Evolutionary conservation across 2,113 vertebrate species (phyloP).

Genomic region (Sminthopsis crassicaudata): DNA sequence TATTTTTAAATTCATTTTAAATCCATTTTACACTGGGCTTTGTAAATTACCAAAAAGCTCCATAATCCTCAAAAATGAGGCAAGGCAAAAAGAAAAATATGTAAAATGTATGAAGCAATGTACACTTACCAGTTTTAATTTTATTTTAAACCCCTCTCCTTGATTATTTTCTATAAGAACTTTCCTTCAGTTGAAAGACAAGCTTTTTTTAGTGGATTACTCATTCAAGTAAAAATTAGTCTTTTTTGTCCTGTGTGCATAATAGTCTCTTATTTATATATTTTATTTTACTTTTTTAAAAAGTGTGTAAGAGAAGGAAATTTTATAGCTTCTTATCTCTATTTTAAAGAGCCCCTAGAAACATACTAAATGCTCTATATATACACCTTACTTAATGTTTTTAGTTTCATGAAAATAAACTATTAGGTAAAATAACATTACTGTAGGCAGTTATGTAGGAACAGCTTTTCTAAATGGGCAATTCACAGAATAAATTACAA

Average conservation of each 20-base stretch:
- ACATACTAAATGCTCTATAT: neutral
- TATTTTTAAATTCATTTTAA: neutral
- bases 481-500: neutral
- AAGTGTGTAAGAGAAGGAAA: constrained; percentile 17
- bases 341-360: constrained; percentile 8
- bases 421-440: neutral
- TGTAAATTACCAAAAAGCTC: neutral
- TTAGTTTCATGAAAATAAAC: neutral
- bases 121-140: constrained; percentile 42
- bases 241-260: constrained; percentile 42
- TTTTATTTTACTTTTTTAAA: constrained; percentile 36
- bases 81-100: neutral
- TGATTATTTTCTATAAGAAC: constrained; percentile 40
- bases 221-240: constrained; percentile 37
- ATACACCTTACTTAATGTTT: neutral
- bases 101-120: constrained; percentile 39
- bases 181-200: constrained; percentile 50
- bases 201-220: constrained; percentile 24
- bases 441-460: neutral
- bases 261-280: constrained; percentile 40
- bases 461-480: neutral
- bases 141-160: constrained; percentile 8
- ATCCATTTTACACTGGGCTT: neutral
- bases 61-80: neutral
- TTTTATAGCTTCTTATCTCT: constrained; percentile 21